These are phyloP conservation scores for Saguinus imperator DNA, from an alignment of 2,113 vertebrate genomes.

Conservation along the genomic window DNA sequence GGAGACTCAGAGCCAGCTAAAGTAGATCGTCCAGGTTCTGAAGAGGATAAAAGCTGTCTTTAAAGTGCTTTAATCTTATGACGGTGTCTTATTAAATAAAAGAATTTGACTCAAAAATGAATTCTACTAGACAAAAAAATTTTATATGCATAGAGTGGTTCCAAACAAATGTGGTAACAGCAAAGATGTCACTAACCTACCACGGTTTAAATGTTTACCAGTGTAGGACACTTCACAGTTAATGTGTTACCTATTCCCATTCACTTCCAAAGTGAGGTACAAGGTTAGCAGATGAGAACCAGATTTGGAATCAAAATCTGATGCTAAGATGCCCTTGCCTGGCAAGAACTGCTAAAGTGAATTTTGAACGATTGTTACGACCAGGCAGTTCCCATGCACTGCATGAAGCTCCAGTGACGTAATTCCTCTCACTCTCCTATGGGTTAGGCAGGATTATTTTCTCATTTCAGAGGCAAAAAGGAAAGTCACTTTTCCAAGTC, in stretches of 20 bases:
- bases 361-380: not conserved
- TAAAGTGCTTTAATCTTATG: not conserved
- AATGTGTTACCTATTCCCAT: not conserved
- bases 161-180: not conserved
- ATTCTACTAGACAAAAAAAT: not conserved
- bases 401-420: not conserved
- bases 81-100: not conserved
- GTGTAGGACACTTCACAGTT: not conserved
- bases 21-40: not conserved
- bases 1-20: not conserved
- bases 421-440: not conserved
- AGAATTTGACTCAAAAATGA: not conserved
- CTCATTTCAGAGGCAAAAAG: not conserved
- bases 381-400: accelerated
- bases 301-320: not conserved
- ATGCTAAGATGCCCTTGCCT: not conserved
- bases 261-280: not conserved
- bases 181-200: not conserved
- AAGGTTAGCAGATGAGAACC: not conserved
- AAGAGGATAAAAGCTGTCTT: not conserved
- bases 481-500: not conserved
- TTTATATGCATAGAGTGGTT: not conserved
- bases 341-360: no score
- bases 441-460: not conserved
- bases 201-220: not conserved